These are phyloP conservation scores for Lycorma delicatula DNA, from an alignment of 1,140 invertebrate genomes.

Conservation along the genomic window DNA sequence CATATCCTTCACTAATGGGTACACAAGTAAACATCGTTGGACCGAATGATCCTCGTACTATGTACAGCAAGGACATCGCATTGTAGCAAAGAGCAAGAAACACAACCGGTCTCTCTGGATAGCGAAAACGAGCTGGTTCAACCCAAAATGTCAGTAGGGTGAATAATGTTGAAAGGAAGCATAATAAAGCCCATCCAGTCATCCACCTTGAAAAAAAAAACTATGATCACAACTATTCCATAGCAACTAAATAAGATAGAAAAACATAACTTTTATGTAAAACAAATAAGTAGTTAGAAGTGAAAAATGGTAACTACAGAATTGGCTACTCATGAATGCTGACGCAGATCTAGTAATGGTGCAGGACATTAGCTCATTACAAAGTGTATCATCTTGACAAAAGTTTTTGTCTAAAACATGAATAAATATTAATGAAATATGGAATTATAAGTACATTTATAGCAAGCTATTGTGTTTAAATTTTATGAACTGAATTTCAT, in stretches of 20 bases:
- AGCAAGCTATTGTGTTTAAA: no score
- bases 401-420: no score
- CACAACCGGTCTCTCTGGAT: conserved; percentile 63
- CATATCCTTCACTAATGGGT: conserved; percentile 42
- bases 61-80: conserved; percentile 47
- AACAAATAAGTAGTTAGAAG: no score
- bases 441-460: no score
- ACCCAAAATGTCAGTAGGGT: conserved; percentile 71
- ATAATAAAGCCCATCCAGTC: conserved; percentile 76
- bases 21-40: conserved; percentile 49
- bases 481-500: no score
- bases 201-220: conserved; percentile 66
- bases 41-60: conserved; percentile 57
- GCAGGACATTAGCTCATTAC: no score
- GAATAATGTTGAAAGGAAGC: conserved; percentile 68
- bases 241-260: conserved; percentile 61
- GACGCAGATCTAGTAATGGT: no score
- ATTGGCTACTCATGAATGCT: no score
- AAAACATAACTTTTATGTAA: conserved; percentile 64
- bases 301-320: no score
- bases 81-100: conserved; percentile 76
- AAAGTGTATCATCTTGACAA: no score
- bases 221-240: conserved; percentile 67
- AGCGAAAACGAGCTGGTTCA: conserved; percentile 45
- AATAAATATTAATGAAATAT: no score